A percentile compares a stretch with the other conserved stretches of the same genome.
phyloP scores from a whole-genome alignment of 1,140 invertebrate genomes.

The Micrasema longulum region DNA sequence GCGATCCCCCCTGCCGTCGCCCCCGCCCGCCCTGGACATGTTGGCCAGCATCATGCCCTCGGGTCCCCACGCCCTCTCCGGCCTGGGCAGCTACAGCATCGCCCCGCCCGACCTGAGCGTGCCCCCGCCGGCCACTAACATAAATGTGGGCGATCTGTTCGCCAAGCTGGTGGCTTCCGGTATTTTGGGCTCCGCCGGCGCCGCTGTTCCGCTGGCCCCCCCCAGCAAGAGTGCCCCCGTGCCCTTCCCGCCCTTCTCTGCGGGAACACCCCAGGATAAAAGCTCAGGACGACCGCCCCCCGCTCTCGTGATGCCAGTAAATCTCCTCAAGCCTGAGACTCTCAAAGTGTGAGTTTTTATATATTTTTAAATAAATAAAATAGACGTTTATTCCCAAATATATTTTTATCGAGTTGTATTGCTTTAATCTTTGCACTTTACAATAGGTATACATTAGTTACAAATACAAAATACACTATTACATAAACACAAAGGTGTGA shows the following conservation, averaged over 20 bases:
- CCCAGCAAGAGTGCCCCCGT: background rate
- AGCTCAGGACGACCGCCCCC: slow-evolving; percentile 48
- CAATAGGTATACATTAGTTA: too few relatives aligned
- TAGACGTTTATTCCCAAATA: too few relatives aligned
- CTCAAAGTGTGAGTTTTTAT: slow-evolving; percentile 77
- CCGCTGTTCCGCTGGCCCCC: slow-evolving; percentile 30
- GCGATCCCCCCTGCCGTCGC: background rate
- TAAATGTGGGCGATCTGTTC: slow-evolving; percentile 86
- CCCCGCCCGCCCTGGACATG: slow-evolving; percentile 68
- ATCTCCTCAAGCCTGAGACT: slow-evolving; percentile 76
- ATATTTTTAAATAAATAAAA: too few relatives aligned
- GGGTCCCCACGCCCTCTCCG: slow-evolving; percentile 70
- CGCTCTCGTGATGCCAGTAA: slow-evolving; percentile 70
- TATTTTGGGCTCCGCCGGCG: slow-evolving; percentile 66
- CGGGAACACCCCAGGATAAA: slow-evolving; percentile 17
- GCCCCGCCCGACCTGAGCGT: slow-evolving; percentile 51
- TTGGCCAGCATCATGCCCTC: slow-evolving; percentile 75
- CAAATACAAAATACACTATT: too few relatives aligned
- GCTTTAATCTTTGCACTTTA: too few relatives aligned
- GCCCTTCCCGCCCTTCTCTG: background rate
- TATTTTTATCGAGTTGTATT: too few relatives aligned
- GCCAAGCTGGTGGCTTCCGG: slow-evolving; percentile 86
- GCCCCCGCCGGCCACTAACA: slow-evolving; percentile 58
- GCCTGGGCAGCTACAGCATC: slow-evolving; percentile 66
- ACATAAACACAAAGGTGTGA: too few relatives aligned